phyloP scores from a whole-genome alignment of 2,113 vertebrate genomes.

The Dipodomys stephensi region DNA sequence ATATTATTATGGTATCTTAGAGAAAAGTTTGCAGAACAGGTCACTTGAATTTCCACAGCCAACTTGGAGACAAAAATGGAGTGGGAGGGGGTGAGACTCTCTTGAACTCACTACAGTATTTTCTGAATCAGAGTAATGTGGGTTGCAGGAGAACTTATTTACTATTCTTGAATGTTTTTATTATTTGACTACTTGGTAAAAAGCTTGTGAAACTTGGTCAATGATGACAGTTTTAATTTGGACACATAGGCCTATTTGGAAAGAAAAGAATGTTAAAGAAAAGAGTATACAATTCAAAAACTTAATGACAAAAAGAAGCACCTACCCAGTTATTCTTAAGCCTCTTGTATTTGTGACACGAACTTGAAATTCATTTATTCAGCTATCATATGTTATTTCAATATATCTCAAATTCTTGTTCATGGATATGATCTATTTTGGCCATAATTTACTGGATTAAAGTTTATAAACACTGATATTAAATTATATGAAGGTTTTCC shows the following conservation, averaged over 20 bases:
- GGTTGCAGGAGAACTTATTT: neutral
- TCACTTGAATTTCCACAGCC: neutral
- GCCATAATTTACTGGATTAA: slow-evolving; percentile 9
- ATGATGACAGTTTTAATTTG: slow-evolving; percentile 79
- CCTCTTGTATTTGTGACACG: neutral
- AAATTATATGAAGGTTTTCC: slow-evolving; percentile 73
- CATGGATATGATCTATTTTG: slow-evolving; percentile 13
- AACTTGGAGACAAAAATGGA: neutral
- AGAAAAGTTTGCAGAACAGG: neutral
- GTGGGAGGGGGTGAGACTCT: neutral
- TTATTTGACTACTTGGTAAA: neutral
- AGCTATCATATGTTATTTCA: neutral
- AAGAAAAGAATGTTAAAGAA: neutral
- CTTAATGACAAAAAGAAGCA: neutral
- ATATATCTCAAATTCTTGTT: neutral
- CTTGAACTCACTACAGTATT: neutral
- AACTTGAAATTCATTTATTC: neutral
- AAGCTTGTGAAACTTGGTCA: slow-evolving; percentile 42
- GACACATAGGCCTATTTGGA: neutral
- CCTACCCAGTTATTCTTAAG: neutral
- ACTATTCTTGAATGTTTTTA: neutral
- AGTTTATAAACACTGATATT: slow-evolving; percentile 2
- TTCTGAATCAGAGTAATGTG: neutral
- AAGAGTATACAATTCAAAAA: neutral
- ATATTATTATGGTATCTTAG: neutral